These are phyloP conservation scores for Aphaenogaster ashmeadi DNA, from an alignment of 1,140 invertebrate genomes.

Conservation along the genomic window DNA sequence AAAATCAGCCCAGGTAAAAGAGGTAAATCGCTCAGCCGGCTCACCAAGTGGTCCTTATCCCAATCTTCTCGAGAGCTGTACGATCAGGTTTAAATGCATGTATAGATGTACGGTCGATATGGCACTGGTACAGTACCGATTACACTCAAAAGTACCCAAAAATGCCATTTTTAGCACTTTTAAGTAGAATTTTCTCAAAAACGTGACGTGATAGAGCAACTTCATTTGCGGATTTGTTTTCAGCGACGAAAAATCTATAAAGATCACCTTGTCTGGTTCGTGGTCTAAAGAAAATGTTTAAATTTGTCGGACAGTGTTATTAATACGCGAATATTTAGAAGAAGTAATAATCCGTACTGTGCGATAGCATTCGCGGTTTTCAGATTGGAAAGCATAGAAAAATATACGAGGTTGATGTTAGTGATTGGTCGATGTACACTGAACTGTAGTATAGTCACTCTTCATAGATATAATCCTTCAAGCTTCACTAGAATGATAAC, in stretches of 20 bases:
- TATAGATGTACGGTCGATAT: neutral
- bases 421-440: neutral
- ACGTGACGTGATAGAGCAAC: too few relatives aligned
- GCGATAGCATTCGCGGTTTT: neutral
- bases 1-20: conserved; percentile 91
- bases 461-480: neutral
- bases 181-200: too few relatives aligned
- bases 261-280: too few relatives aligned
- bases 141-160: too few relatives aligned
- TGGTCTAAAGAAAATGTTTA: too few relatives aligned
- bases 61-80: conserved; percentile 10
- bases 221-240: too few relatives aligned
- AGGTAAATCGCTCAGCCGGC: conserved; percentile 76
- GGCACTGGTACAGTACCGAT: neutral
- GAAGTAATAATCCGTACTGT: neutral
- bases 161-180: too few relatives aligned
- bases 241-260: too few relatives aligned
- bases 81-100: conserved; percentile 66
- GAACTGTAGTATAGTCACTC: neutral
- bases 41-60: conserved; percentile 34
- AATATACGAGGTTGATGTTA: neutral
- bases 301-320: neutral
- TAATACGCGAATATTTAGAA: neutral
- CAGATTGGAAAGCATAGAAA: conserved; percentile 12
- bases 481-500: neutral